Evolutionary conservation across 2,888 invertebrate species (phyloP).

Genomic region (Dicycla oo): DNA sequence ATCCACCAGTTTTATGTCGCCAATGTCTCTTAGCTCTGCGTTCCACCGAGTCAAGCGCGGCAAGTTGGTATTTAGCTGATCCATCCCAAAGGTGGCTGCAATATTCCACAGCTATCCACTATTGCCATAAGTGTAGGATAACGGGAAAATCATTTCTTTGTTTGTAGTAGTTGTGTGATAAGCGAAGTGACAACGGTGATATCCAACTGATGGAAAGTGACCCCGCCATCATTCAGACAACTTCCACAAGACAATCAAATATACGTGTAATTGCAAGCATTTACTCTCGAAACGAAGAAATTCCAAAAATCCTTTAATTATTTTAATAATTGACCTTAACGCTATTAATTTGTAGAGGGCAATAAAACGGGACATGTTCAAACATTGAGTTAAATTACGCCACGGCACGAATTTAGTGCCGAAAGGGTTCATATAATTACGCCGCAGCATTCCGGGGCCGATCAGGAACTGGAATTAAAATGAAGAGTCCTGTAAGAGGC

Average conservation of each 20-base stretch:
- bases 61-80: no score
- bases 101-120: no score
- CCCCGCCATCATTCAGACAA: not conserved
- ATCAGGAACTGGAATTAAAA: conserved; percentile 76
- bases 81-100: no score
- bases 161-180: no score
- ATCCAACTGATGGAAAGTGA: not conserved
- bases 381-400: conserved; percentile 75
- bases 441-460: conserved; percentile 75
- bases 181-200: not conserved
- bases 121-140: not conserved
- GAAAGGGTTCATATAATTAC: conserved; percentile 79
- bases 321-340: conserved; percentile 68
- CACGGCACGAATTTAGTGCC: conserved; percentile 77
- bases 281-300: conserved; percentile 44
- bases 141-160: not conserved
- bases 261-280: conserved; percentile 29
- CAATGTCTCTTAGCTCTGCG: no score
- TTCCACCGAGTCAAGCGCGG: no score
- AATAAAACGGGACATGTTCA: conserved; percentile 74
- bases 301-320: conserved; percentile 68
- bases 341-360: conserved; percentile 69
- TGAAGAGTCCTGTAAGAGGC: conserved; percentile 65
- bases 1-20: no score
- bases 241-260: conserved; percentile 8